Percentiles rank a stretch among this genome's conserved stretches.
These are phyloP conservation scores for Mactromeris polynyma DNA, from an alignment of 2,888 invertebrate species.

Conservation along the genomic window DNA sequence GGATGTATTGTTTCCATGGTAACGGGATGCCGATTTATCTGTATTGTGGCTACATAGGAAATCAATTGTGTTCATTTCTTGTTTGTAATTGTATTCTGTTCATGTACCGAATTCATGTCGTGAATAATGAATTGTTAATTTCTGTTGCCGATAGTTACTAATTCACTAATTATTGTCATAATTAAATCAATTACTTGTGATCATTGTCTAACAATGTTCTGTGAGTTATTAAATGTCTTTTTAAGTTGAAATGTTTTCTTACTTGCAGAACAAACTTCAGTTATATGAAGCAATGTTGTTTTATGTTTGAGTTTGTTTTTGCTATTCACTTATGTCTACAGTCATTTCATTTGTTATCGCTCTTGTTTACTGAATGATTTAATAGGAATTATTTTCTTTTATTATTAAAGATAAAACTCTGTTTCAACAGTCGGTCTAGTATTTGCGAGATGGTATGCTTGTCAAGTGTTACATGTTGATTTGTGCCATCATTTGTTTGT, in stretches of 20 bases:
- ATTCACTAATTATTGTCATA: not conserved
- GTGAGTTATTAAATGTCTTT: not conserved
- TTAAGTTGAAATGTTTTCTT: too few relatives aligned
- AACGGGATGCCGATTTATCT: slow-evolving; percentile 18
- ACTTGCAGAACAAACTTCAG: not conserved
- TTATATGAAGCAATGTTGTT: not conserved
- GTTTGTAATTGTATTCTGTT: not conserved
- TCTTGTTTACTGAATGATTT: not conserved
- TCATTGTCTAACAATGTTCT: not conserved
- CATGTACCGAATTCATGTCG: not conserved
- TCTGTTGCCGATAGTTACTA: not conserved
- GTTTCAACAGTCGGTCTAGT: not conserved
- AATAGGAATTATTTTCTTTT: not conserved
- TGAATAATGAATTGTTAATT: not conserved
- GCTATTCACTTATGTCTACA: not conserved
- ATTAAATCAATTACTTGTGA: not conserved
- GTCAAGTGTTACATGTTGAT: not conserved
- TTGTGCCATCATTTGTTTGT: not conserved
- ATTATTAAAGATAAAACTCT: not conserved
- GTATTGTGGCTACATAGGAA: slow-evolving; percentile 44
- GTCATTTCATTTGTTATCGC: not conserved
- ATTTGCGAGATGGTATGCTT: not conserved
- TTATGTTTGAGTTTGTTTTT: not conserved
- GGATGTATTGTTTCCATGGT: slow-evolving; percentile 41
- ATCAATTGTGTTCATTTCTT: not conserved